Percentiles rank a stretch among this genome's conserved stretches.
These are phyloP conservation scores for Amazona guildingii DNA, from an alignment of 2,113 vertebrate genomes.

Conservation along the genomic window DNA sequence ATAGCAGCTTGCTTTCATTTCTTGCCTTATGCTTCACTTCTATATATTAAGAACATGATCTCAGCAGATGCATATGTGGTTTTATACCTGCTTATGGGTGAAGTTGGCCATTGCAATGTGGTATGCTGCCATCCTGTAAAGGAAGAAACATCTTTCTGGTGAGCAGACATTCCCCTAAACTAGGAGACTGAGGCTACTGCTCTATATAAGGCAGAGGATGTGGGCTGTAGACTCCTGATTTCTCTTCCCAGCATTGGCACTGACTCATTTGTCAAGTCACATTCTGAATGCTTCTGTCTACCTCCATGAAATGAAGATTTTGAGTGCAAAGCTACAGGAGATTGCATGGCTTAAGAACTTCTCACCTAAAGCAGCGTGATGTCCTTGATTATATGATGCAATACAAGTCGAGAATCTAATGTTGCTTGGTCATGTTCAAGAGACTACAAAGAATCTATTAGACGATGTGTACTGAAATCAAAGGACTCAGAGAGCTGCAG, in stretches of 20 bases:
- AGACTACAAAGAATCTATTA: not conserved
- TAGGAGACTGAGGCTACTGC: not conserved
- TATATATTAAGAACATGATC: not conserved
- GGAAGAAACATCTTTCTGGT: not conserved
- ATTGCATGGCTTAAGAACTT: not conserved
- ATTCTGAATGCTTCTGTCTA: conserved; percentile 17
- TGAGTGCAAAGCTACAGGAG: conserved; percentile 33
- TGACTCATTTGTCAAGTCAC: conserved; percentile 20
- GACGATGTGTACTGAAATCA: not conserved
- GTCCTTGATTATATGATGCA: not conserved
- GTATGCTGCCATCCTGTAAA: not conserved
- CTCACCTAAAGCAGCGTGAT: not conserved
- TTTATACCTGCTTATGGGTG: not conserved
- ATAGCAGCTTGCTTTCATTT: not conserved
- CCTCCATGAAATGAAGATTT: conserved; percentile 11
- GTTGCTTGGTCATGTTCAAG: not conserved
- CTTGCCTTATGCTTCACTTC: not conserved
- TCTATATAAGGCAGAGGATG: conserved; percentile 24
- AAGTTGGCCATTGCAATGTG: not conserved
- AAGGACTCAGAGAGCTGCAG: not conserved
- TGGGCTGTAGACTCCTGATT: not conserved
- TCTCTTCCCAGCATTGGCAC: conserved; percentile 35
- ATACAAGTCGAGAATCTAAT: not conserved
- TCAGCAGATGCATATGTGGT: not conserved
- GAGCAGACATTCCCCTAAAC: not conserved